Base-by-base conservation (phyloP, 2,797 vertebrate genomes). In the Ptychobarbus kaznakovi region DNA sequence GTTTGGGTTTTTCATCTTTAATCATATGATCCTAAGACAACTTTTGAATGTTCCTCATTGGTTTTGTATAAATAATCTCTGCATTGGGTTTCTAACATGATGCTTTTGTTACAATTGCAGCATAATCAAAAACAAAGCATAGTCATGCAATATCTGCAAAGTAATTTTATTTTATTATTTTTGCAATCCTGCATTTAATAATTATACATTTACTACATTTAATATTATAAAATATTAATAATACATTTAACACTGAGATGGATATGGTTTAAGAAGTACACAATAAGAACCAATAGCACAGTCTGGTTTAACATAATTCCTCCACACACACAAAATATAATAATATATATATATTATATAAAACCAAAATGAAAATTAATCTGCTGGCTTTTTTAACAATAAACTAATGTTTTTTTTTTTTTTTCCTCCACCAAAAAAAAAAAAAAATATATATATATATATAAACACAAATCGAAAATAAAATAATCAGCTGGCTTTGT, bases 81-180 rank as follows among this genome's bases (percentile, higher is more conserved):
- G 7, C 6, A 73, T 9, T 72, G 6, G 1, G 1, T 46, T 46
- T 3, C 44, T 28, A 73, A 73, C n/a, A 73, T 18, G 7, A 46
- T 4, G 13, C 22, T 46, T 46, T 72, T 46, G 15, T 72, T 72
- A 44, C 42, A 70, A 70, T 13, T 2, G 0, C 38, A 42, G 2
- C 20, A 44, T 72, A 15, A 6, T 15, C 3, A 2, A 13, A 46
- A 72, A 15, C 16, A 38, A 68, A 68, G 2, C 3, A 4, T 4
- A 58, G 13, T 25, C 5, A 72, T 44, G 38, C 11, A 15, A 25
- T 25, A 1, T 44, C 40, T 44, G 22, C 38, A 13, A 42, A 42
- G 6, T 22, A 68, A 22, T 22, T 40, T 22, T 0, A 0, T 40
- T 40, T 4, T 2, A 3, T 6, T 0, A 0, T 38, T n/a, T 40